Percentiles rank a stretch among this genome's conserved stretches.
These are phyloP conservation scores for Manis pentadactyla DNA, from an alignment of 2,797 vertebrate genomes.

Conservation along the genomic window DNA sequence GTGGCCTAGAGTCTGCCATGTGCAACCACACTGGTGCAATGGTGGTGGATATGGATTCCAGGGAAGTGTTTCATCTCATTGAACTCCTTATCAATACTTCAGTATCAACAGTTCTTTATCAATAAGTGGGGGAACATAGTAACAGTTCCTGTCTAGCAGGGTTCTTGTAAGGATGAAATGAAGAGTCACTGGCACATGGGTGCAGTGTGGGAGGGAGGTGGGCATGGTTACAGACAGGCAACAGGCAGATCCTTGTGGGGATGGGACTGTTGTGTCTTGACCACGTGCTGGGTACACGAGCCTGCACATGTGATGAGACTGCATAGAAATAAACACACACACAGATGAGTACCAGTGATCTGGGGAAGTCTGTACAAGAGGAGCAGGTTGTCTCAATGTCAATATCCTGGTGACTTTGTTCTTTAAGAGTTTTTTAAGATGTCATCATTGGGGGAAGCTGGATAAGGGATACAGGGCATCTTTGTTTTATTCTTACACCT, in stretches of 20 bases:
- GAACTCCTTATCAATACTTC: too few species aligned
- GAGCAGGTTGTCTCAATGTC: rapidly evolving
- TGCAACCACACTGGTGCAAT: rapidly evolving
- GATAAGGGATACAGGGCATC: rapidly evolving
- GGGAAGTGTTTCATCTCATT: not conserved
- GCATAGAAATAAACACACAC: not conserved
- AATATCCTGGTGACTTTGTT: not conserved
- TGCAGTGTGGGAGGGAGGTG: rapidly evolving
- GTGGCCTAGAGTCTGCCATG: rapidly evolving
- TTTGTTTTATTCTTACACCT: not conserved
- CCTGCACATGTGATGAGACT: rapidly evolving
- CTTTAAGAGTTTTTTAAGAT: not conserved
- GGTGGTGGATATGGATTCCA: not conserved
- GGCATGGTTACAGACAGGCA: not conserved
- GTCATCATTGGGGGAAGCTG: not conserved
- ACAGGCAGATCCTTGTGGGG: rapidly evolving
- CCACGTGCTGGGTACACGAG: rapidly evolving
- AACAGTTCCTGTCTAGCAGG: not conserved
- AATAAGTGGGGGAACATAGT: not conserved
- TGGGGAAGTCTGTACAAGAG: rapidly evolving
- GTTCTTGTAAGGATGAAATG: not conserved
- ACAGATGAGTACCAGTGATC: rapidly evolving
- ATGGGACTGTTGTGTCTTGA: not conserved
- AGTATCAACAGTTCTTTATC: not conserved
- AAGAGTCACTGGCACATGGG: rapidly evolving